Conservation (phyloP, 2,888 invertebrate species). For the Ypsolopha scabrella region DNA sequence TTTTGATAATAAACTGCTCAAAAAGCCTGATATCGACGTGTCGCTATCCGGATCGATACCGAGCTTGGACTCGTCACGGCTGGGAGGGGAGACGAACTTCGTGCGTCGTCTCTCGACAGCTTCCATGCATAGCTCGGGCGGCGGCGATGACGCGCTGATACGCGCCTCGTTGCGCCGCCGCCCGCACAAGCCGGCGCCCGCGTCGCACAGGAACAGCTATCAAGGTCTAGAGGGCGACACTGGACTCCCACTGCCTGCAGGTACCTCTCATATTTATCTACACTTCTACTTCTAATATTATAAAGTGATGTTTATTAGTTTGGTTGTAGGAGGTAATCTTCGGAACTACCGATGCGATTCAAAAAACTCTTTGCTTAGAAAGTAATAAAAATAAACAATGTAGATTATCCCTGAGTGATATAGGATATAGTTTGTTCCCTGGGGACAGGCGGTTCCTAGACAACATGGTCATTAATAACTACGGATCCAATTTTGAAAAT, state of each 20-base stretch:
- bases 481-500: too few species aligned
- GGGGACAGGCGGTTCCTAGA: too few species aligned
- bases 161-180: conserved; percentile 71
- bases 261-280: conserved; percentile 1
- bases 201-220: conserved; percentile 72
- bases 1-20: conserved; percentile 52
- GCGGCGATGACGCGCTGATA: conserved; percentile 69
- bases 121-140: conserved; percentile 45
- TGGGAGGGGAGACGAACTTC: conserved; percentile 48
- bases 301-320: too few species aligned
- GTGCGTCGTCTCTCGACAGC: conserved; percentile 54
- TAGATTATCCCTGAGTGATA: too few species aligned
- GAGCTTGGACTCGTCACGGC: conserved; percentile 49
- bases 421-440: too few species aligned
- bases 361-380: too few species aligned
- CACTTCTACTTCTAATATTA: conserved; percentile 7
- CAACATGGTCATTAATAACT: too few species aligned
- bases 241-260: conserved; percentile 47
- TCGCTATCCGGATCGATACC: conserved; percentile 50
- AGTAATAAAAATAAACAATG: too few species aligned
- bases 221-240: conserved; percentile 66
- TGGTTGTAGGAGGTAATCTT: too few species aligned
- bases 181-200: conserved; percentile 58
- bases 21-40: conserved; percentile 52
- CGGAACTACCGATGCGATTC: too few species aligned